Evolutionary conservation across 2,113 vertebrate species (phyloP), one percentile per base, ranked within the genome.

Genomic region (Hucho hucho): DNA sequence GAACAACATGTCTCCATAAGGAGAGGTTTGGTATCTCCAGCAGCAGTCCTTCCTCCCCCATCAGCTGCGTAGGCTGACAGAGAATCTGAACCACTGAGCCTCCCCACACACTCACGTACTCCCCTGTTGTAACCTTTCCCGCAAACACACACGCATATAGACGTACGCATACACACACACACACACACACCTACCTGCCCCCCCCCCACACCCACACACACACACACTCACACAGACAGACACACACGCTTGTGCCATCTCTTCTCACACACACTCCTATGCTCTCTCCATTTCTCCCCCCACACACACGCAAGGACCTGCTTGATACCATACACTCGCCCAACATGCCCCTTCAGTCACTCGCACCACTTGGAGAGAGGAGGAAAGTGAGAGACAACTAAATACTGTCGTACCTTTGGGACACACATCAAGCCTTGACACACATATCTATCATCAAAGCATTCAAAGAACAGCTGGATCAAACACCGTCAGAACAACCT

Each of bases 301-400:
- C 37, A 43, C 37, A 43, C 37, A 56, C 74, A 71, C 68, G 63
- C 22, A n/a, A 75, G 84, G 79, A 88, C 83, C 84, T 81, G 20
- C 28, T 43, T 9, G 37, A 43, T 43, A 43, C 37, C 37, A 3
- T 43, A 43, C 37, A 43, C 37, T 43, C 9, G 37, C 37, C 9
- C 37, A 12, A 43, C 37, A 43, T 43, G 37, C 2, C 37, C 37
- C 37, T 43, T 43, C 37, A 43, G 37, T 43, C 37, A 43, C 37
- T 43, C 9, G 0, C 37, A 11, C 37, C 37, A 43, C 37, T 43
- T 9, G 37, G 37, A 43, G 18, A 43, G 29, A 65, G 16, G n/a
- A 37, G 59, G 32, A 29, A 49, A 18, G 32, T 81, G 79, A 82
- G 58, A 76, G 59, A 24, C 68, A 74, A 82, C 77, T 67, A 13